Conservation (phyloP, 2,888 invertebrate genomes). For the Cetonia aurata region DNA sequence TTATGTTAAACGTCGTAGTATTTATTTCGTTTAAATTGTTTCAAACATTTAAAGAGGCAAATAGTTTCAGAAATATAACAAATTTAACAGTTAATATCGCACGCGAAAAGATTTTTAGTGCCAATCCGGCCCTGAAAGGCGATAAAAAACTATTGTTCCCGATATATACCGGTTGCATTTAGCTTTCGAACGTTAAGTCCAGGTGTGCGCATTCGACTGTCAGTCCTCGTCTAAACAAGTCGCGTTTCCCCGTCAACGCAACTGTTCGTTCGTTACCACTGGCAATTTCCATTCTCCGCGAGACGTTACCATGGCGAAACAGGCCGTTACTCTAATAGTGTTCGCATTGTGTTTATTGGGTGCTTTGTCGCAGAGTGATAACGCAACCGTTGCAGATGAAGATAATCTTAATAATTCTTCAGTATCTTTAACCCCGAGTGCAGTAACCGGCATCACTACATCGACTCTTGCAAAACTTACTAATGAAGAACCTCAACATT, state of each 20-base stretch:
- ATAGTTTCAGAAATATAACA: too few relatives aligned
- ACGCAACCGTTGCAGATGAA: conserved; percentile 5
- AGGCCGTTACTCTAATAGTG: conserved; percentile 24
- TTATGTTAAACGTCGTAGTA: too few relatives aligned
- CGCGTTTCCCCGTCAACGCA: conserved; percentile 14
- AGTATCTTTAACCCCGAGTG: conserved; percentile 3
- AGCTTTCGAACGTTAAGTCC: conserved; percentile 38
- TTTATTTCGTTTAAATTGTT: too few relatives aligned
- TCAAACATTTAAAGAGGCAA: too few relatives aligned
- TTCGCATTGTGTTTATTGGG: conserved; percentile 12
- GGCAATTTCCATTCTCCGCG: conserved; percentile 23
- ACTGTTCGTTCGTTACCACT: neutral
- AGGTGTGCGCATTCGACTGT: conserved; percentile 43
- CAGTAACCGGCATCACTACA: neutral
- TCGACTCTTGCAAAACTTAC: neutral
- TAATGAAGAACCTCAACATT: neutral
- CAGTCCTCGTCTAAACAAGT: conserved; percentile 30
- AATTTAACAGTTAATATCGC: neutral
- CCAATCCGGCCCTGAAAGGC: conserved; percentile 16
- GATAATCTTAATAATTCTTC: neutral
- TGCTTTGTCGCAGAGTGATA: conserved; percentile 19
- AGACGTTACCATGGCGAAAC: conserved; percentile 36
- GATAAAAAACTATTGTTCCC: conserved; percentile 39
- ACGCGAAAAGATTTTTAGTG: neutral
- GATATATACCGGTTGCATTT: conserved; percentile 43